A percentile compares a stretch with the other conserved stretches of the same genome.
Evolutionary conservation across 2,888 invertebrate genomes (phyloP).

Genomic region (Drosophila rellima): DNA sequence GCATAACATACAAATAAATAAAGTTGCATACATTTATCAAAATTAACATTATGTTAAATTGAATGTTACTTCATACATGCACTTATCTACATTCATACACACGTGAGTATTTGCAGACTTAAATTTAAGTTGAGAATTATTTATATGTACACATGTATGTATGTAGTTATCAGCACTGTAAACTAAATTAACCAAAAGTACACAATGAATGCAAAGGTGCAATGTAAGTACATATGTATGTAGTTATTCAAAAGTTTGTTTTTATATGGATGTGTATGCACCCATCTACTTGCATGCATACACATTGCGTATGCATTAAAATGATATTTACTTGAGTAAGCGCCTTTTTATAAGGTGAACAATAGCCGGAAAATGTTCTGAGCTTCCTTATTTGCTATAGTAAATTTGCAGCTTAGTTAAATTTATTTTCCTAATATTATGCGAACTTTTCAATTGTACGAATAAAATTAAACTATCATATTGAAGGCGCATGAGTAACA

Average conservation of each 20-base stretch:
- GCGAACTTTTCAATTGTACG: conserved; percentile 84
- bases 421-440: conserved; percentile 58
- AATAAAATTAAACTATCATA: conserved; percentile 84
- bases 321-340: conserved; percentile 61
- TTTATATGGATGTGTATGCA: neutral
- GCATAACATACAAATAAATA: neutral
- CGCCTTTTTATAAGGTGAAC: conserved; percentile 51
- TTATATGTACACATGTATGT: neutral
- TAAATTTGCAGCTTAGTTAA: conserved; percentile 32
- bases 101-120: neutral
- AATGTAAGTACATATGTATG: conserved; percentile 18
- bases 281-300: conserved; percentile 14
- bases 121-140: neutral
- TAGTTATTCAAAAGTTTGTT: conserved; percentile 7
- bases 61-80: conserved; percentile 10
- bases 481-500: conserved; percentile 84
- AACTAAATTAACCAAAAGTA: conserved; percentile 21
- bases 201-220: conserved; percentile 6
- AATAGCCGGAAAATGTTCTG: conserved; percentile 30
- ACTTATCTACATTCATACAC: neutral
- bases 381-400: conserved; percentile 39
- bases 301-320: conserved; percentile 14
- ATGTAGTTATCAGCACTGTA: conserved; percentile 12
- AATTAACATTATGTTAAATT: conserved; percentile 8
- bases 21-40: neutral